Evolutionary conservation across 2,888 invertebrate genomes (phyloP), one percentile per base, ranked within the genome.

Genomic region (Glyphotaelius pellucidus): DNA sequence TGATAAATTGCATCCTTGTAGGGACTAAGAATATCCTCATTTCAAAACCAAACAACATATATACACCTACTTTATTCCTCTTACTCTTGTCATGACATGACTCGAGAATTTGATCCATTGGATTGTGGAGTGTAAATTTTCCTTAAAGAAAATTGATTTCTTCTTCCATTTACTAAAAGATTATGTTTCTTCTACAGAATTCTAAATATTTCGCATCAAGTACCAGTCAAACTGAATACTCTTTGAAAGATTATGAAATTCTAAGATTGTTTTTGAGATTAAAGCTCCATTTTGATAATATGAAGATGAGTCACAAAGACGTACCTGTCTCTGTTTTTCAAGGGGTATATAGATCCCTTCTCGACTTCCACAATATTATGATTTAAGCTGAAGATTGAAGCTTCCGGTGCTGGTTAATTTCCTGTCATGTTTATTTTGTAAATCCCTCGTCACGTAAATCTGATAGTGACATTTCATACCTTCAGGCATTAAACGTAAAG

Each of bases 391-490:
- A n/a, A n/a, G n/a, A 30, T 42, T 85, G 42, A 0, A 25, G 19
- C 85, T 38, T 38, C 5, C 85, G 38, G 32, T 35, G 32, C 42
- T 38, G 42, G 11, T 42, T 35, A 38, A 85, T 85, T 85, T 85
- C 38, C 85, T 38, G 19, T 7, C 42, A n/a, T 38, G 38, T n/a
- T 85, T 85, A n/a, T 7, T 85, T 38, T 38, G 15, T 42, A 85
- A 42, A 35, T 4, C 38, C 85, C 25, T 15, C 85, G 3, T 85
- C 85, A 85, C n/a, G 7, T 19, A 38, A 85, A 38, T 19, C 42
- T 85, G 85, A n/a, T n/a, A 38, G n/a, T 38, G 85, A 85, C 85
- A 85, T 85, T 42, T 38, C n/a, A 85, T 38, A 35, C 42, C 38
- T 85, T 32, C 25, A 83, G 31, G 83, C 83, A 1, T 4, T 83